Evolutionary conservation across 2,888 invertebrate species (phyloP).

Genomic region (Leptinotarsa haldemani): DNA sequence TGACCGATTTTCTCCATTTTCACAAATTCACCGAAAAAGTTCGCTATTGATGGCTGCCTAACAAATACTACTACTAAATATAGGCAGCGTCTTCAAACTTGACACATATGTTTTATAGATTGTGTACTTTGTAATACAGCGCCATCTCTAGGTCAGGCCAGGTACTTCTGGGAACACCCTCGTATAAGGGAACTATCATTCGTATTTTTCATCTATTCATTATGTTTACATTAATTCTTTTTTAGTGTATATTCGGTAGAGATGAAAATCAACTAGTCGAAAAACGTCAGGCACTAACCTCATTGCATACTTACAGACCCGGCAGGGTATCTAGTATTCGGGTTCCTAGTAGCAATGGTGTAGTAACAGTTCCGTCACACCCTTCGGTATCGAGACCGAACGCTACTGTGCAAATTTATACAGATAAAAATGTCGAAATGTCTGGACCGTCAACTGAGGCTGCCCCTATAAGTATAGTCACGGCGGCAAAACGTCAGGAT

Average conservation of each 20-base stretch:
- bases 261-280: slow-evolving; percentile 70
- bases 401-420: slow-evolving; percentile 53
- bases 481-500: slow-evolving; percentile 69
- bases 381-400: slow-evolving; percentile 59
- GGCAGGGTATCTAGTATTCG: slow-evolving; percentile 69
- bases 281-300: slow-evolving; percentile 81
- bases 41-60: too few relatives aligned
- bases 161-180: too few relatives aligned
- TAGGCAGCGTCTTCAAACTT: too few relatives aligned
- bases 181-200: too few relatives aligned
- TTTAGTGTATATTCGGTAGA: slow-evolving; percentile 74
- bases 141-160: too few relatives aligned
- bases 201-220: background rate
- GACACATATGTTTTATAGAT: too few relatives aligned
- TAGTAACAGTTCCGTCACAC: slow-evolving; percentile 49
- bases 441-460: slow-evolving; percentile 60
- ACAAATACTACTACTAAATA: too few relatives aligned
- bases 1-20: too few relatives aligned
- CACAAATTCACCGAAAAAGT: too few relatives aligned
- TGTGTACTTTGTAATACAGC: too few relatives aligned
- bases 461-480: slow-evolving; percentile 68
- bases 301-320: slow-evolving; percentile 76
- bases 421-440: slow-evolving; percentile 58
- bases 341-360: slow-evolving; percentile 45
- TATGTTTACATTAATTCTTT: slow-evolving; percentile 37